phyloP scores from a whole-genome alignment of 2,113 vertebrate genomes.

The Hippocampus guttulatus region DNA sequence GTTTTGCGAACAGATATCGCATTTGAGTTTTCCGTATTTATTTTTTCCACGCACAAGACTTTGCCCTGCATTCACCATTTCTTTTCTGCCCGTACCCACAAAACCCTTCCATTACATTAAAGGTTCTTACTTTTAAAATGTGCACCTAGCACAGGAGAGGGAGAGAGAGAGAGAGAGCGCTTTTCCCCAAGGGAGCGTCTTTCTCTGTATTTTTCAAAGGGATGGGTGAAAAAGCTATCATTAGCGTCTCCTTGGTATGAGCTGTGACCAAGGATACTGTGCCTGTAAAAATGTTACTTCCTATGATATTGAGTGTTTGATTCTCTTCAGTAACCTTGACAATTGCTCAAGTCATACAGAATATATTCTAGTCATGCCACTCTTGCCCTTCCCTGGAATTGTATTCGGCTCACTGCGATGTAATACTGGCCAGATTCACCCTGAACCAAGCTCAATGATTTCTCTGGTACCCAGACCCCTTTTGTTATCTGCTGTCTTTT shows the following conservation, averaged over 20 bases:
- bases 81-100: slow-evolving; percentile 7
- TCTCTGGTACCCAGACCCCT: slow-evolving; percentile 52
- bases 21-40: slow-evolving; percentile 1
- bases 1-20: background rate
- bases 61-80: background rate
- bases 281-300: slow-evolving; percentile 52
- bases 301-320: slow-evolving; percentile 67
- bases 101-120: slow-evolving; percentile 12
- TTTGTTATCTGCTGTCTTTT: slow-evolving; percentile 48
- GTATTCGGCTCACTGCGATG: slow-evolving; percentile 53
- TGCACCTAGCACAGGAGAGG: slow-evolving; percentile 19
- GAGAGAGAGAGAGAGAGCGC: slow-evolving; percentile 4
- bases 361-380: slow-evolving; percentile 75
- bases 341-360: slow-evolving; percentile 67
- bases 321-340: slow-evolving; percentile 73
- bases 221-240: slow-evolving; percentile 42
- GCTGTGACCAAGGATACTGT: slow-evolving; percentile 54
- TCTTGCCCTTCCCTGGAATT: slow-evolving; percentile 30
- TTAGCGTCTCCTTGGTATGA: slow-evolving; percentile 62
- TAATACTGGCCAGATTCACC: slow-evolving; percentile 60
- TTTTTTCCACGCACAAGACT: slow-evolving; percentile 2
- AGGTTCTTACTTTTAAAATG: slow-evolving; percentile 32
- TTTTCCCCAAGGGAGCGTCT: slow-evolving; percentile 32
- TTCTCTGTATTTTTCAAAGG: slow-evolving; percentile 34
- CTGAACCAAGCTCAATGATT: slow-evolving; percentile 68